phyloP scores from a whole-genome alignment of 2,888 invertebrate genomes.

The Octonoba sinensis region DNA sequence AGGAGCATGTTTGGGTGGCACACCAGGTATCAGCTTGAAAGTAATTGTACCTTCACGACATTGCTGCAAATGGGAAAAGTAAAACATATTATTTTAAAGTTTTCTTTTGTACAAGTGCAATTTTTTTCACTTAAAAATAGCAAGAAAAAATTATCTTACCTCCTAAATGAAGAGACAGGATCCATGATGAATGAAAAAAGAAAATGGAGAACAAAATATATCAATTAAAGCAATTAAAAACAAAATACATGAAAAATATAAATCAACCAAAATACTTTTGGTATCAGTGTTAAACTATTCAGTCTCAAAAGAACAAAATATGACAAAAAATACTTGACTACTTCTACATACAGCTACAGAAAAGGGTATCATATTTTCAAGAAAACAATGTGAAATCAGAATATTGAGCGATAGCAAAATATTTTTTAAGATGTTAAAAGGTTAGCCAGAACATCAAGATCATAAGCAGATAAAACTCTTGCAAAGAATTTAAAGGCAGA shows the following conservation, averaged over 20 bases:
- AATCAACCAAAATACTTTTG: too few relatives aligned
- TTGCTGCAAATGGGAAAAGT: constrained; percentile 78
- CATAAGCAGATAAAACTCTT: too few relatives aligned
- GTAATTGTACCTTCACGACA: constrained; percentile 95
- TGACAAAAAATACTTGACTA: neutral
- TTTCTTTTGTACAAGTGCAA: neutral
- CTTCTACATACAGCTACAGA: too few relatives aligned
- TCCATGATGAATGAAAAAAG: too few relatives aligned
- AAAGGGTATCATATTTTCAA: too few relatives aligned
- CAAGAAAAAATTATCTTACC: neutral
- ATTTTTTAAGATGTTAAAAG: too few relatives aligned
- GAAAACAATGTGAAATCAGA: too few relatives aligned
- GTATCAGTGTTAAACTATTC: neutral
- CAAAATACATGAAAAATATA: too few relatives aligned
- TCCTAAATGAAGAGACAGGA: neutral
- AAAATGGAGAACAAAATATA: neutral
- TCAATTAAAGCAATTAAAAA: too few relatives aligned
- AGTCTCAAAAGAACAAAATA: neutral
- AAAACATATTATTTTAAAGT: neutral
- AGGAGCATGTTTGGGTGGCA: constrained; percentile 76
- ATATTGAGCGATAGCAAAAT: too few relatives aligned
- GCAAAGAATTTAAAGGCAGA: too few relatives aligned
- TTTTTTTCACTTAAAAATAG: neutral
- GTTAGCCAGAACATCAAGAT: too few relatives aligned
- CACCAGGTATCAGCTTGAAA: constrained; percentile 93